These are phyloP conservation scores for Ceriagrion tenellum DNA, from an alignment of 2,888 invertebrate species.

Conservation along the genomic window DNA sequence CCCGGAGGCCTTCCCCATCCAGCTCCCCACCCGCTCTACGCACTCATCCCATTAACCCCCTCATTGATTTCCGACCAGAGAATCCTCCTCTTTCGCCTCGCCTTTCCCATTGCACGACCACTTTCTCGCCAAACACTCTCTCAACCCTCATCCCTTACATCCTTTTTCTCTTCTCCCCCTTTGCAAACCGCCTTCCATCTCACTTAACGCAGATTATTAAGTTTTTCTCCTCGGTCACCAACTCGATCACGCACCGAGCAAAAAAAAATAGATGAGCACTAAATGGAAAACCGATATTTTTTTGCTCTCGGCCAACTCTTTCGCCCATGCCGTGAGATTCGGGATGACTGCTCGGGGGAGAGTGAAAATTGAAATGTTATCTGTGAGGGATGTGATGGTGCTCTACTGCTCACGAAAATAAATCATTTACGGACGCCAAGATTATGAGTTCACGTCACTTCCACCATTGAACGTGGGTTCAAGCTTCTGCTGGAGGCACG, in stretches of 20 bases:
- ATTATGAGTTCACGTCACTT: too few relatives aligned
- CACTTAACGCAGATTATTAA: conserved; percentile 53
- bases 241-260: conserved; percentile 11
- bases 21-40: neutral
- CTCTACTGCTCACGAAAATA: neutral
- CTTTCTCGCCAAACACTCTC: conserved; percentile 33
- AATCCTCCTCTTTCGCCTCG: neutral
- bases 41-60: neutral
- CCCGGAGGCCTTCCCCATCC: neutral
- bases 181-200: neutral
- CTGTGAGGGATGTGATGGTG: neutral
- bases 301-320: neutral
- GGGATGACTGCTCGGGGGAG: neutral
- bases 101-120: neutral
- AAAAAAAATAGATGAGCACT: neutral
- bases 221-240: conserved; percentile 44
- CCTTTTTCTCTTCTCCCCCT: neutral
- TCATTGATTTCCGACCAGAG: conserved; percentile 32
- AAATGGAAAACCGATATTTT: conserved; percentile 25
- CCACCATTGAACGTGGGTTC: too few relatives aligned
- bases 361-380: neutral
- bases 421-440: too few relatives aligned
- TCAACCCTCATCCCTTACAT: neutral
- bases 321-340: neutral
- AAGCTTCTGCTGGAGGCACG: neutral